Conservation (phyloP, 2,888 invertebrate species). For the Cosmorhoe ocellata region DNA sequence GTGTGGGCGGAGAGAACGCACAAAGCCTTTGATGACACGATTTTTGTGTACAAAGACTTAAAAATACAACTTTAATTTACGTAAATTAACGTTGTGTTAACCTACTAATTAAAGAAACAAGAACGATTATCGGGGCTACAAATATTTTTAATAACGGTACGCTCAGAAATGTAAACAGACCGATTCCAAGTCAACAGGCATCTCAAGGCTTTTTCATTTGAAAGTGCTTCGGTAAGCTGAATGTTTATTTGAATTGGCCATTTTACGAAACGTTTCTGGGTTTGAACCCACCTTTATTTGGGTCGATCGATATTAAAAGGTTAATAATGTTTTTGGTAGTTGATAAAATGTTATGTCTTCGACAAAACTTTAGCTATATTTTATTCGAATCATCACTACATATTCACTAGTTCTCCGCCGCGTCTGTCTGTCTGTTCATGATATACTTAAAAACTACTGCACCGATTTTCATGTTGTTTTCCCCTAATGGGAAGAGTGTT, state of each 20-base stretch:
- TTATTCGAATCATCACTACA: too few relatives aligned
- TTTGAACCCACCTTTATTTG: slow-evolving; percentile 10
- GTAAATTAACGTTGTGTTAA: too few relatives aligned
- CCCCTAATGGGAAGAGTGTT: too few relatives aligned
- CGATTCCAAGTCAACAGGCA: slow-evolving; percentile 32
- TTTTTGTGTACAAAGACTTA: too few relatives aligned
- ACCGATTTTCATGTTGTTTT: too few relatives aligned
- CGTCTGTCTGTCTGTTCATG: too few relatives aligned
- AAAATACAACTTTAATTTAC: too few relatives aligned
- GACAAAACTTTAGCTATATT: neutral
- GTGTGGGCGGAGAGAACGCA: too few relatives aligned
- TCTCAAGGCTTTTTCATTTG: slow-evolving; percentile 25
- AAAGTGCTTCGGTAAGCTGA: slow-evolving; percentile 21
- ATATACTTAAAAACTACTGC: too few relatives aligned
- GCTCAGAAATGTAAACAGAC: slow-evolving; percentile 31
- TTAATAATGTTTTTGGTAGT: neutral
- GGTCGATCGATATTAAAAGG: slow-evolving; percentile 16
- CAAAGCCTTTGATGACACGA: too few relatives aligned
- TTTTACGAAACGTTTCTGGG: slow-evolving; percentile 13
- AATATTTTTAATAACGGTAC: slow-evolving; percentile 1
- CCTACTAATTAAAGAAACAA: too few relatives aligned
- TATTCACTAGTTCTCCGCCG: too few relatives aligned
- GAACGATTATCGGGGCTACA: neutral
- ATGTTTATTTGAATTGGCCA: slow-evolving; percentile 32
- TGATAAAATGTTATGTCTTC: neutral